Evolutionary conservation across 1,140 invertebrate species (phyloP).

Genomic region (Neodiprion virginianus): DNA sequence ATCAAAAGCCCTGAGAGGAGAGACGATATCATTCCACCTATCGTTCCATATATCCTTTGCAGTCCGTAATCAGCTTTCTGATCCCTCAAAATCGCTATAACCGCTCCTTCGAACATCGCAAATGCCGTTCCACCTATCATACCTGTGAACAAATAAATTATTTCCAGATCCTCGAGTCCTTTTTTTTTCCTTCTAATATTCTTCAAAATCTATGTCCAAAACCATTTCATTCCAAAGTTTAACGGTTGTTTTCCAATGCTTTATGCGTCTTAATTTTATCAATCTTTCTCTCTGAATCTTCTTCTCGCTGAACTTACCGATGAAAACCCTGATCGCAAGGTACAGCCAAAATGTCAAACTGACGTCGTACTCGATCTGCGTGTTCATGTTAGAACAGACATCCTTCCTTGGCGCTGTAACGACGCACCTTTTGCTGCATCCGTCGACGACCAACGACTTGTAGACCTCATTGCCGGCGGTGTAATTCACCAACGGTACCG

Average conservation of each 20-base stretch:
- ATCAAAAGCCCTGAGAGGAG: slow-evolving; percentile 79
- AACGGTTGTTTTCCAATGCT: not conserved
- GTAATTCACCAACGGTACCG: slow-evolving; percentile 48
- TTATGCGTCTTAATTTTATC: too few species aligned
- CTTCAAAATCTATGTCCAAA: not conserved
- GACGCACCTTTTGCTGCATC: slow-evolving; percentile 63
- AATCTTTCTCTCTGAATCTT: too few species aligned
- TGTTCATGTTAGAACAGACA: slow-evolving; percentile 69
- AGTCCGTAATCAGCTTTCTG: slow-evolving; percentile 82
- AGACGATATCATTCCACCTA: slow-evolving; percentile 82
- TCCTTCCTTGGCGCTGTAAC: slow-evolving; percentile 62
- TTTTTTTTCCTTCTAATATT: not conserved
- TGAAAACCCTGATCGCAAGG: slow-evolving; percentile 74
- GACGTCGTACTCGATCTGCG: slow-evolving; percentile 68
- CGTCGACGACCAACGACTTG: slow-evolving; percentile 35
- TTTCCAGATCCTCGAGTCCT: not conserved
- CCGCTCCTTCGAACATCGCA: slow-evolving; percentile 84
- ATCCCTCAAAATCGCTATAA: slow-evolving; percentile 78
- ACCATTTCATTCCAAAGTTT: not conserved
- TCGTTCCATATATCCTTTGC: slow-evolving; percentile 79
- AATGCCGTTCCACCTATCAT: slow-evolving; percentile 77
- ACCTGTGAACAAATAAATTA: slow-evolving; percentile 35
- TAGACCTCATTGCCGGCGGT: slow-evolving; percentile 36
- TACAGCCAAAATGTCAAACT: slow-evolving; percentile 79
- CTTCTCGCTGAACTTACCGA: slow-evolving; percentile 56